Conservation (phyloP, 2,797 vertebrate species). For the Cryptoprocta ferox region DNA sequence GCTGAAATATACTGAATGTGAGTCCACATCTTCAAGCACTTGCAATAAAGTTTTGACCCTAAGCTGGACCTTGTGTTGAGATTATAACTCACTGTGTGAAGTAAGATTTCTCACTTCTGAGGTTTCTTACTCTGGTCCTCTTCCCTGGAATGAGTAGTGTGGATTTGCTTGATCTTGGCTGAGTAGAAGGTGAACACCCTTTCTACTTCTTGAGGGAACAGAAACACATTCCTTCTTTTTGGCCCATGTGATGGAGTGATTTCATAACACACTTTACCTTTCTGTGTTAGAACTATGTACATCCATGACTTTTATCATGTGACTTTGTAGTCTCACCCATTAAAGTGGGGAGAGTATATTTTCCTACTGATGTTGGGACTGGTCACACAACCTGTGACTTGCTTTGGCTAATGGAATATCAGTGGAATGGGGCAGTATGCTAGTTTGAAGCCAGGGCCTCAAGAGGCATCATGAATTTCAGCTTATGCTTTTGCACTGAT, state of each 20-base stretch:
- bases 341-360: neutral
- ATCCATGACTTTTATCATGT: neutral
- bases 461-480: neutral
- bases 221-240: neutral
- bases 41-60: slow-evolving; percentile 76
- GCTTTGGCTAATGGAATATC: neutral
- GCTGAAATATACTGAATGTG: slow-evolving; percentile 68
- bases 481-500: neutral
- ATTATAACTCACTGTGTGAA: neutral
- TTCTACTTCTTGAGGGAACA: neutral
- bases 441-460: neutral
- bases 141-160: neutral
- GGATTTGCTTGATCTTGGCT: neutral
- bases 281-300: neutral
- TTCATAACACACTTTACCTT: neutral
- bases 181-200: neutral
- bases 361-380: neutral
- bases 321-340: neutral
- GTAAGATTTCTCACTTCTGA: neutral
- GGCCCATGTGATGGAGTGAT: neutral
- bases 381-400: neutral
- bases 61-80: neutral
- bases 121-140: neutral
- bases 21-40: slow-evolving; percentile 78
- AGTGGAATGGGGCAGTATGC: neutral